Percentiles rank a stretch among this genome's conserved stretches.
Conservation (phyloP, 2,888 invertebrate genomes). For the Galeopsomyia nigrocyanea region DNA sequence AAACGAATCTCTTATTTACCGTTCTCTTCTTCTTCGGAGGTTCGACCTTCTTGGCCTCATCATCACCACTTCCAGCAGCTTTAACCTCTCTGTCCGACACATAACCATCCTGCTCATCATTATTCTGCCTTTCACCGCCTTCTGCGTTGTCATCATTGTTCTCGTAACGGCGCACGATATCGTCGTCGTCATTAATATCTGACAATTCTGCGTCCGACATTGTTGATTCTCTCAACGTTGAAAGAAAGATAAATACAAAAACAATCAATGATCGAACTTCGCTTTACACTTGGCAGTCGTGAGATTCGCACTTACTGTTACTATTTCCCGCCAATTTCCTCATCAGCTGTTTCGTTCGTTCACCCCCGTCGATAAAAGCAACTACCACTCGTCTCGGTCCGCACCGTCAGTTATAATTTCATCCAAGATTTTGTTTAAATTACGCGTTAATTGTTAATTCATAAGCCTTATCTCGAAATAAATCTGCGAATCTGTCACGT, state of each 20-base stretch:
- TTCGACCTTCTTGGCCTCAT: conserved; percentile 40
- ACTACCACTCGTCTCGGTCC: not conserved
- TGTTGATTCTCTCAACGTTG: not conserved
- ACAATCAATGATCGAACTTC: not conserved
- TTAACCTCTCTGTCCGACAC: conserved; percentile 36
- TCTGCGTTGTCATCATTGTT: not conserved
- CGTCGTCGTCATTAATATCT: conserved; percentile 30
- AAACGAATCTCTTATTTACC: conserved; percentile 58
- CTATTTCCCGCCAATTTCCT: conserved; percentile 42
- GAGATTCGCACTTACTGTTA: not conserved
- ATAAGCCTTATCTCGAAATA: too few relatives aligned
- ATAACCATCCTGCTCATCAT: conserved; percentile 37
- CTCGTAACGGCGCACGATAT: conserved; percentile 34
- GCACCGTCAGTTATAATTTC: not conserved
- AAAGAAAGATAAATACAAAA: not conserved
- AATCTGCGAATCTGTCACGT: not conserved
- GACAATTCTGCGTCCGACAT: conserved; percentile 43
- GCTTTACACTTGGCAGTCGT: not conserved
- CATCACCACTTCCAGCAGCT: conserved; percentile 38
- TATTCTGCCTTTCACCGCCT: conserved; percentile 1
- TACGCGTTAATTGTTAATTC: too few relatives aligned
- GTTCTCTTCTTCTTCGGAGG: conserved; percentile 27
- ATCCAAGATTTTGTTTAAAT: too few relatives aligned
- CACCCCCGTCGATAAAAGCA: not conserved
- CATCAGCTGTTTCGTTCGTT: conserved; percentile 30